These are phyloP conservation scores for Nipponacmea schrenckii DNA, from an alignment of 2,888 invertebrate species.

Conservation along the genomic window DNA sequence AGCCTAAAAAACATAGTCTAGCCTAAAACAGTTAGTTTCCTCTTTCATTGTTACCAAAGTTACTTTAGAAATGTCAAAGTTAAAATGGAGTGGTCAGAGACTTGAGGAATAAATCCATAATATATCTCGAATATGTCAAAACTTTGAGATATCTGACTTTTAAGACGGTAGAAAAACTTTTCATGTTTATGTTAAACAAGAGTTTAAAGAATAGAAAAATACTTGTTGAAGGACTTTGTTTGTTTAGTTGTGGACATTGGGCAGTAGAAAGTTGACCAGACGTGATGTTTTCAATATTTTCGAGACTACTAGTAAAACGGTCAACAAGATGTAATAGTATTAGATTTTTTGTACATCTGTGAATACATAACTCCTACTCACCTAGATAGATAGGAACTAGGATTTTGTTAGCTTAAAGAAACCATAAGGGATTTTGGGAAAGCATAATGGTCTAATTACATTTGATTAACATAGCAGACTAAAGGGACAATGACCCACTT, in stretches of 20 bases:
- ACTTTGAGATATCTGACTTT: constrained; percentile 1
- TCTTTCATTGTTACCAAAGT: too few relatives aligned
- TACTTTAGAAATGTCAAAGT: too few relatives aligned
- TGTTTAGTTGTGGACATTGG: not conserved
- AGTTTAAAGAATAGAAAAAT: not conserved
- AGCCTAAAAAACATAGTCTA: too few relatives aligned
- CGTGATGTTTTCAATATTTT: not conserved
- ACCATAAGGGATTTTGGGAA: too few relatives aligned
- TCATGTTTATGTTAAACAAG: not conserved
- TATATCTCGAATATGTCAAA: not conserved
- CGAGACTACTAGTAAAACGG: not conserved
- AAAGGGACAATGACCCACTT: too few relatives aligned
- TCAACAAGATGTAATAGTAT: not conserved
- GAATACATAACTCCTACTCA: too few relatives aligned
- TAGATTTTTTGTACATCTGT: not conserved
- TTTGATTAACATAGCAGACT: too few relatives aligned
- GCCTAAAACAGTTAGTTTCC: too few relatives aligned
- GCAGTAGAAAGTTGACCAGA: not conserved
- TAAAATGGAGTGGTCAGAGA: too few relatives aligned
- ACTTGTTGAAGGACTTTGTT: not conserved
- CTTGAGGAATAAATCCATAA: not conserved
- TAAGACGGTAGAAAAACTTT: not conserved
- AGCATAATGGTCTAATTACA: too few relatives aligned
- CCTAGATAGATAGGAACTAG: too few relatives aligned
- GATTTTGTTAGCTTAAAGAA: too few relatives aligned